phyloP scores from a whole-genome alignment of 1,140 invertebrate species.

The Brachystomella parvula region DNA sequence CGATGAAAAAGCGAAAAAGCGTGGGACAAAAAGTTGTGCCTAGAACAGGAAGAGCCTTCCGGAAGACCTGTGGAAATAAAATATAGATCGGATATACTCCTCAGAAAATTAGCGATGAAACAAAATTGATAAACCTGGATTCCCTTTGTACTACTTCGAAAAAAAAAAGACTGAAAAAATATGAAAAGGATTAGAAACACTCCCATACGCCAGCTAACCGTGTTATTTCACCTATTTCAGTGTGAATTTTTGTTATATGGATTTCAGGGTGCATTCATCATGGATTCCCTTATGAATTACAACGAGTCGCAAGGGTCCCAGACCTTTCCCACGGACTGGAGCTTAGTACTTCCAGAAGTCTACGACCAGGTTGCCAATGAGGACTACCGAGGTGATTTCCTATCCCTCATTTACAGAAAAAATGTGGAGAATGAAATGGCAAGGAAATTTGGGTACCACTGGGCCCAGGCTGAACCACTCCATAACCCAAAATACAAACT shows the following conservation, averaged over 20 bases:
- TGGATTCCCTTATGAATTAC: constrained; percentile 46
- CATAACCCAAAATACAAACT: constrained; percentile 29
- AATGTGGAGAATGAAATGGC: constrained; percentile 40
- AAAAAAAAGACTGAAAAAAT: too few species aligned
- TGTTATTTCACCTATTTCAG: too few species aligned
- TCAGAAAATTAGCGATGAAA: too few species aligned
- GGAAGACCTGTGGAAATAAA: too few species aligned
- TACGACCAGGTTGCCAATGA: constrained; percentile 38
- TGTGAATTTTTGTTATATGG: too few species aligned
- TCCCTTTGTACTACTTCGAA: too few species aligned
- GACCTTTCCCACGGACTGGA: constrained; percentile 40
- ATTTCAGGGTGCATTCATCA: constrained; percentile 45
- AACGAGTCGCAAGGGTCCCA: constrained; percentile 42
- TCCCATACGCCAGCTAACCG: background rate
- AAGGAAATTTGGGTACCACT: constrained; percentile 35
- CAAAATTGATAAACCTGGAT: too few species aligned
- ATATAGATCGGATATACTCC: too few species aligned
- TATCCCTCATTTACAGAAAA: constrained; percentile 41
- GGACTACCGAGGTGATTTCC: constrained; percentile 43
- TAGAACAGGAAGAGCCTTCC: too few species aligned
- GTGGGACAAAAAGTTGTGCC: too few species aligned
- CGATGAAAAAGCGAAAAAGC: too few species aligned
- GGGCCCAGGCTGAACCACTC: constrained; percentile 25
- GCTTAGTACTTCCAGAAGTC: constrained; percentile 38
- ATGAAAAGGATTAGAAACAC: background rate